Evolutionary conservation across 2,113 vertebrate genomes (phyloP).

Genomic region (Bubalus kerabau): DNA sequence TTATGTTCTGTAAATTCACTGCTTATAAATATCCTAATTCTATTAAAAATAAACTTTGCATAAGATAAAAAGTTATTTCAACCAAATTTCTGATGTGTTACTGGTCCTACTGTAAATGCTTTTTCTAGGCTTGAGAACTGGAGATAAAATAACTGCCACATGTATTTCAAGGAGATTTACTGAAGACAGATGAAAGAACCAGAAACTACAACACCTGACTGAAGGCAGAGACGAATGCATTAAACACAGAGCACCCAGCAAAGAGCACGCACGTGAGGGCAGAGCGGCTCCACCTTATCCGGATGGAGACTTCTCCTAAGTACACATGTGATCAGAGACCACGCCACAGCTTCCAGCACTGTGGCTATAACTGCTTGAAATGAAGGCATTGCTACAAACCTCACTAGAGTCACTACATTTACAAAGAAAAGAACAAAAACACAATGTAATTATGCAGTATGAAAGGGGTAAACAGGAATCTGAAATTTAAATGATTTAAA

Average conservation of each 20-base stretch:
- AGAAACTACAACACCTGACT: constrained; percentile 1
- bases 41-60: constrained; percentile 1
- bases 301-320: neutral
- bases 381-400: neutral
- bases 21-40: neutral
- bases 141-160: constrained; percentile 25
- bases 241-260: neutral
- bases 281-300: neutral
- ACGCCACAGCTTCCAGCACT: neutral
- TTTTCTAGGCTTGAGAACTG: neutral
- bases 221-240: neutral
- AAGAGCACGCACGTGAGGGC: neutral
- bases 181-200: constrained; percentile 41
- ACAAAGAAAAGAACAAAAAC: constrained; percentile 38
- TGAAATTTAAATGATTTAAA: neutral
- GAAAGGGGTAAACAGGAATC: neutral
- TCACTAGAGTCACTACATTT: neutral
- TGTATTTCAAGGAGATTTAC: neutral
- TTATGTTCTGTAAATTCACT: neutral
- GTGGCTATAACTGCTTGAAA: neutral
- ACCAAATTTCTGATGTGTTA: constrained; percentile 27
- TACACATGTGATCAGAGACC: neutral
- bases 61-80: constrained; percentile 4
- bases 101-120: constrained; percentile 13
- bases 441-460: constrained; percentile 12